A percentile compares a stretch with the other conserved stretches of the same genome.
Conservation (phyloP, 2,888 invertebrate genomes). For the Belgica antarctica region DNA sequence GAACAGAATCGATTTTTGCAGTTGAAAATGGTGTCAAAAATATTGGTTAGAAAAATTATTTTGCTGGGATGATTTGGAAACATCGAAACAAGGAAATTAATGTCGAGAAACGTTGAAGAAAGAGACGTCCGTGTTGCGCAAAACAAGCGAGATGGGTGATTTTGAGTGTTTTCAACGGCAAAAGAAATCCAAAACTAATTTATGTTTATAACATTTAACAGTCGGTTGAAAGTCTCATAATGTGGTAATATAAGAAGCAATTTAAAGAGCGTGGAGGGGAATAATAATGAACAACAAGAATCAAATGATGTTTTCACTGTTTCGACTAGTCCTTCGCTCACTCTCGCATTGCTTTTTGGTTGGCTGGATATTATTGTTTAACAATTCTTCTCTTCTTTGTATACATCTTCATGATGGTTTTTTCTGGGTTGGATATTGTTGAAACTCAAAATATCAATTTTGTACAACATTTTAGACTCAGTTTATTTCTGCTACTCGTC, state of each 20-base stretch:
- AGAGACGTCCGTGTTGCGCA: background rate
- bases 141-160: background rate
- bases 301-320: constrained; percentile 41
- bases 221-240: constrained; percentile 13
- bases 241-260: constrained; percentile 17
- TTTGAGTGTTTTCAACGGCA: background rate
- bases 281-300: constrained; percentile 34
- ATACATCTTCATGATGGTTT: constrained; percentile 40
- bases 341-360: constrained; percentile 42
- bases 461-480: constrained; percentile 40
- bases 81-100: background rate
- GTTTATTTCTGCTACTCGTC: constrained; percentile 41
- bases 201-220: constrained; percentile 16
- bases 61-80: background rate
- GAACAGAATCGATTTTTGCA: constrained; percentile 34
- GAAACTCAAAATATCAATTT: constrained; percentile 43
- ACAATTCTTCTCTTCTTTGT: constrained; percentile 42
- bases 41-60: background rate
- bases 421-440: constrained; percentile 43
- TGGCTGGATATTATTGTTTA: constrained; percentile 43
- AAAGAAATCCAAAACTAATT: constrained; percentile 5
- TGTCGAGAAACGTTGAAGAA: background rate
- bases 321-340: constrained; percentile 25
- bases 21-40: constrained; percentile 36
- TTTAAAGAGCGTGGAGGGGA: background rate